A percentile compares a stretch with the other conserved stretches of the same genome.
phyloP scores from a whole-genome alignment of 2,888 invertebrate genomes.

The Osmoderma eremita region DNA sequence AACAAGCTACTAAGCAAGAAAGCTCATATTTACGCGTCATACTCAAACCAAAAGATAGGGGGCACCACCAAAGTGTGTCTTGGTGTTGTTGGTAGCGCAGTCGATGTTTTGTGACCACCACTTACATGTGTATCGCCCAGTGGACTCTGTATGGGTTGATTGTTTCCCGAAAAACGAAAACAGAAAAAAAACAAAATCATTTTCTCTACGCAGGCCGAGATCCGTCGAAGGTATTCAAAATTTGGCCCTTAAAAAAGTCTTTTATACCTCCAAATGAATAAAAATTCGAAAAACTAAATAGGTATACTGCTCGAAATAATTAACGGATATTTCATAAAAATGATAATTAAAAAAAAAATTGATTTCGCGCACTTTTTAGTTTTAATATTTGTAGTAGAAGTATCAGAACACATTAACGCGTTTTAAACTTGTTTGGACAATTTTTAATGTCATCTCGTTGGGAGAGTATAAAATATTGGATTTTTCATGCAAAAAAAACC shows the following conservation, averaged over 20 bases:
- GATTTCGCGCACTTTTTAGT: too few relatives aligned
- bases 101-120: constrained; percentile 59
- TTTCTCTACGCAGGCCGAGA: constrained; percentile 21
- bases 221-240: background rate
- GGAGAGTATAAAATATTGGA: too few relatives aligned
- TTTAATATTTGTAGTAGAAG: too few relatives aligned
- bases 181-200: constrained; percentile 51
- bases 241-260: background rate
- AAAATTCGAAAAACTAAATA: background rate
- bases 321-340: too few relatives aligned
- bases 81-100: constrained; percentile 48
- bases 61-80: constrained; percentile 40
- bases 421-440: too few relatives aligned
- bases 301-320: too few relatives aligned
- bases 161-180: constrained; percentile 51
- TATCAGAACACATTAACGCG: too few relatives aligned
- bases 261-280: constrained; percentile 58
- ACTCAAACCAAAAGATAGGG: constrained; percentile 53
- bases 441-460: too few relatives aligned
- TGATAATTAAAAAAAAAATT: too few relatives aligned
- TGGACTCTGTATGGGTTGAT: constrained; percentile 59
- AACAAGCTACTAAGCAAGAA: background rate
- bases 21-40: constrained; percentile 50
- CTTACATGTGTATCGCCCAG: constrained; percentile 65
- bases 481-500: too few relatives aligned